phyloP scores from a whole-genome alignment of 2,797 vertebrate species.

The Ceyx erithaca region DNA sequence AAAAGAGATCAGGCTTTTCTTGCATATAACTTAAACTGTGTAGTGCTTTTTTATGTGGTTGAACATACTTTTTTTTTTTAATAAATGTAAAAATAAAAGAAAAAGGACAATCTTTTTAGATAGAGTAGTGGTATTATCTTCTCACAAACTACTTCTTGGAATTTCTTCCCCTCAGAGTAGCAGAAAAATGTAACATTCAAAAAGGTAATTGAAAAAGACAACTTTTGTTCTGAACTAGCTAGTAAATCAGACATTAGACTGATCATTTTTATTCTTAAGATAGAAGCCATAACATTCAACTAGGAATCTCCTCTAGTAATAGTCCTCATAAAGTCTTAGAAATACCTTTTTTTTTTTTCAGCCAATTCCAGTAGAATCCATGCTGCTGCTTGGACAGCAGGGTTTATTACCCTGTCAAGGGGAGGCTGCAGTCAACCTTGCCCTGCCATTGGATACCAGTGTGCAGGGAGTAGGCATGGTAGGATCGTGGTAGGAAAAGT shows the following conservation, averaged over 20 bases:
- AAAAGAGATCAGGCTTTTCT: neutral
- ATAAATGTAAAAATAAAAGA: neutral
- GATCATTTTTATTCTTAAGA: neutral
- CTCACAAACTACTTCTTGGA: neutral
- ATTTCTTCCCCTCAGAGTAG: neutral
- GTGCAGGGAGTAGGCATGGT: neutral
- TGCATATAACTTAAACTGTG: neutral
- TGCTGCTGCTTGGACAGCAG: neutral
- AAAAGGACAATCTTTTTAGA: neutral
- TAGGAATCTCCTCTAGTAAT: neutral
- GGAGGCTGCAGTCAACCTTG: neutral
- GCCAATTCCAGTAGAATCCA: neutral
- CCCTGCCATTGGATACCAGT: neutral
- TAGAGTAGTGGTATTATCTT: neutral
- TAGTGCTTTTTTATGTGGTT: neutral
- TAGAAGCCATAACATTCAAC: neutral
- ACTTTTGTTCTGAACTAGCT: neutral
- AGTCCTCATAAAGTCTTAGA: neutral
- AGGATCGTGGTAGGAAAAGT: constrained; percentile 9
- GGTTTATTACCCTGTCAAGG: neutral
- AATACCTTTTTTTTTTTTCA: neutral
- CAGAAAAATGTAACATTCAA: neutral
- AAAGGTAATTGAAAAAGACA: neutral
- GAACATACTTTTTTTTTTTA: neutral
- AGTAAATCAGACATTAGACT: neutral